Percentiles rank a stretch among this genome's conserved stretches.
These are phyloP conservation scores for Polydrusus pterygomalis DNA, from an alignment of 2,888 invertebrate species.

Conservation along the genomic window DNA sequence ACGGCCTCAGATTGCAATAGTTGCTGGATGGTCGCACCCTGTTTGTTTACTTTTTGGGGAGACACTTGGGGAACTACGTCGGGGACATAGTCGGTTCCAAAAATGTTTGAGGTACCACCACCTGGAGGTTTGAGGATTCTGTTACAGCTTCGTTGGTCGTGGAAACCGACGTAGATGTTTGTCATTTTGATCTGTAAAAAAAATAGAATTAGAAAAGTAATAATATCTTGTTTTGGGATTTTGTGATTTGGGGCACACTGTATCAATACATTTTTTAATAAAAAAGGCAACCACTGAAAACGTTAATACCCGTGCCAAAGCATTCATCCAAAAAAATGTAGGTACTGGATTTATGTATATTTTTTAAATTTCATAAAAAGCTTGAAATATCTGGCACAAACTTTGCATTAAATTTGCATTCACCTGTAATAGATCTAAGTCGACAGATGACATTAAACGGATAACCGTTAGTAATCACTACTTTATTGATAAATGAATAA, in stretches of 20 bases:
- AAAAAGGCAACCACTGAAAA: too few species aligned
- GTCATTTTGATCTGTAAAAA: conserved; percentile 54
- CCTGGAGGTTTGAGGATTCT: conserved; percentile 61
- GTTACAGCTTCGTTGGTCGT: conserved; percentile 59
- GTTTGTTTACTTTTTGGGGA: conserved; percentile 31
- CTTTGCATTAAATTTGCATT: conserved; percentile 38
- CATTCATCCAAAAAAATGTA: too few species aligned
- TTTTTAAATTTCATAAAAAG: conserved; percentile 13
- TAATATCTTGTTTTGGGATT: too few species aligned
- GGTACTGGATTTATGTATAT: too few species aligned
- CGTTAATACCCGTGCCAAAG: too few species aligned
- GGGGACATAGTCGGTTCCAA: conserved; percentile 51
- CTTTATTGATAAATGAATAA: too few species aligned
- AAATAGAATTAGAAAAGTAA: neutral
- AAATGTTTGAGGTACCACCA: conserved; percentile 60
- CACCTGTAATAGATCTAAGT: neutral
- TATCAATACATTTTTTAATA: too few species aligned
- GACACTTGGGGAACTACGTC: conserved; percentile 43
- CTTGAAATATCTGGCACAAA: conserved; percentile 29
- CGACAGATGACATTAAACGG: neutral
- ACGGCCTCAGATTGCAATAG: conserved; percentile 40
- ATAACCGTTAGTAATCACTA: too few species aligned
- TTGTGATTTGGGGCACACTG: too few species aligned
- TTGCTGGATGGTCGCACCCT: conserved; percentile 43
- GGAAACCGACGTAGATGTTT: conserved; percentile 60